phyloP scores from a whole-genome alignment of 2,113 vertebrate genomes.

The Carassius gibelio region DNA sequence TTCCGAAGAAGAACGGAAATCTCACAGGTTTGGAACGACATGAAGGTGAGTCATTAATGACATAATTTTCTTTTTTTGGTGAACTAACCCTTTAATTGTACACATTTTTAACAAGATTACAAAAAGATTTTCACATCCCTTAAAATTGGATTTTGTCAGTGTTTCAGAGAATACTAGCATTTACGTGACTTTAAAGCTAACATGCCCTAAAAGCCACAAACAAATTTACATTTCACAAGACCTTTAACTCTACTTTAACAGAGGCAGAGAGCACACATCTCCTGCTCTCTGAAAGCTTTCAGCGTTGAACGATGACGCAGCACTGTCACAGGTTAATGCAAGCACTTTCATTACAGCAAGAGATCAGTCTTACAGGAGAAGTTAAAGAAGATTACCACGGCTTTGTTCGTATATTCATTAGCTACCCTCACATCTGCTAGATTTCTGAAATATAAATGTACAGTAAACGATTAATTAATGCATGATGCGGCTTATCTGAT shows the following conservation, averaged over 20 bases:
- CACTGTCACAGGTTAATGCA: neutral
- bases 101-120: too few species aligned
- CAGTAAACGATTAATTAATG: constrained; percentile 44
- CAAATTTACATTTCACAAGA: neutral
- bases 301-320: neutral
- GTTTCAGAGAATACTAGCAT: neutral
- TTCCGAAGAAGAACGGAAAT: too few species aligned
- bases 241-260: neutral
- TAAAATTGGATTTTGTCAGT: neutral
- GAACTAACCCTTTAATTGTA: too few species aligned
- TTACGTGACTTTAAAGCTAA: neutral
- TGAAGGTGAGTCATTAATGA: too few species aligned
- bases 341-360: constrained; percentile 32
- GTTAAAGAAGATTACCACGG: constrained; percentile 35
- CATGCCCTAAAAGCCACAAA: neutral
- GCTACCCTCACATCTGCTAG: constrained; percentile 16
- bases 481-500: constrained; percentile 24
- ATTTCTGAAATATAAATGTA: constrained; percentile 10
- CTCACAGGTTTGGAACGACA: too few species aligned
- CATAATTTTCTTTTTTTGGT: too few species aligned
- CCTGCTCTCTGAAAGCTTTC: neutral
- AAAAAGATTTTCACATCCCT: too few species aligned
- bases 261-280: neutral
- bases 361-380: constrained; percentile 1
- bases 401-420: constrained; percentile 35